A percentile compares a stretch with the other conserved stretches of the same genome.
Evolutionary conservation across 2,888 invertebrate genomes (phyloP).

Genomic region (Chymomyza amoena): DNA sequence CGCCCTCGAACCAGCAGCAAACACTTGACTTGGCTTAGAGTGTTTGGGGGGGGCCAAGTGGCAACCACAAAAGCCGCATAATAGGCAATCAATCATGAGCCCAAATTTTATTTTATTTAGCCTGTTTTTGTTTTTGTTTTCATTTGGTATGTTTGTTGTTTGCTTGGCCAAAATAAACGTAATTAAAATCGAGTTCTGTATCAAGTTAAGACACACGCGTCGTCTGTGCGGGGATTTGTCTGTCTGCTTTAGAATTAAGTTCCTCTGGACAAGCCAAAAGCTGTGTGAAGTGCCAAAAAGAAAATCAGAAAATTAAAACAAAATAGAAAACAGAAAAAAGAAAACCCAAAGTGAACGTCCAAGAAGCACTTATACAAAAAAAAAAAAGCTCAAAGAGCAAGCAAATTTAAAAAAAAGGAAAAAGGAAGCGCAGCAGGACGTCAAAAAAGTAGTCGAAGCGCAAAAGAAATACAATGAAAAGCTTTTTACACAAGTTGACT

Average conservation of each 20-base stretch:
- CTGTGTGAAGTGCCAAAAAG: background rate
- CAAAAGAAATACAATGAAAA: conserved; percentile 50
- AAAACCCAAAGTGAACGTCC: background rate
- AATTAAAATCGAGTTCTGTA: conserved; percentile 7
- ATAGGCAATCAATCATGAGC: conserved; percentile 55
- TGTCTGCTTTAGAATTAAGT: background rate
- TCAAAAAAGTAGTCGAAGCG: conserved; percentile 10
- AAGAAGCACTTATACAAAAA: too few species aligned
- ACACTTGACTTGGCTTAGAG: background rate
- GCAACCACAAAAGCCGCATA: conserved; percentile 18
- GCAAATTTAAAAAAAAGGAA: conserved; percentile 8
- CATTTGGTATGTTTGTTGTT: background rate
- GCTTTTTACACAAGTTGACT: conserved; percentile 32
- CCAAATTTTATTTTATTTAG: conserved; percentile 36
- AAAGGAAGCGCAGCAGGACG: conserved; percentile 4
- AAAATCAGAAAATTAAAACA: background rate
- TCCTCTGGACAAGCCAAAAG: background rate
- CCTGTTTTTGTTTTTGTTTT: conserved; percentile 11
- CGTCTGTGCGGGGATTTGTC: background rate
- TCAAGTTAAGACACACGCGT: background rate
- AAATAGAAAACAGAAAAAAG: background rate
- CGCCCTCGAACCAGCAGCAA: background rate
- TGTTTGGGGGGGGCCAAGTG: background rate
- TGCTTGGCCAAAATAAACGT: conserved; percentile 3
- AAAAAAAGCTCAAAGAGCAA: conserved; percentile 5